Evolutionary conservation across 2,113 vertebrate genomes (phyloP).

Genomic region (Noctilio leporinus): DNA sequence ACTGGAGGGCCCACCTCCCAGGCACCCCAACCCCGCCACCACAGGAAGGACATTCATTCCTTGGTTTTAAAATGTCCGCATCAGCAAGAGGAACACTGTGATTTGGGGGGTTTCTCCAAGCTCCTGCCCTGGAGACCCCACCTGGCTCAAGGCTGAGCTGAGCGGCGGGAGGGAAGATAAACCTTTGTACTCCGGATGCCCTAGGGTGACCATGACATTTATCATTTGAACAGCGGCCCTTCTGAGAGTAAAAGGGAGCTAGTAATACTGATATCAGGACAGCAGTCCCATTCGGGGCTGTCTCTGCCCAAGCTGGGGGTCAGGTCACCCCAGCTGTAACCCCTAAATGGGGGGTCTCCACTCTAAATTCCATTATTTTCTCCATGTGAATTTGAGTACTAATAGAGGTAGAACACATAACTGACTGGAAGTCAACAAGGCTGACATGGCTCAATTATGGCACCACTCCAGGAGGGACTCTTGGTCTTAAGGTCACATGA

Average conservation of each 20-base stretch:
- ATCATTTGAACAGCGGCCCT: neutral
- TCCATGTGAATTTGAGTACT: neutral
- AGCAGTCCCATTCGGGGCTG: neutral
- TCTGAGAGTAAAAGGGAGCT: neutral
- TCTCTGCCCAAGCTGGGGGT: neutral
- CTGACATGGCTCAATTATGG: neutral
- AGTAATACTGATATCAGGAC: too few species aligned
- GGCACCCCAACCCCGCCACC: neutral
- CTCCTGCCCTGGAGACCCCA: neutral
- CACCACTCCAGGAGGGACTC: rapidly evolving
- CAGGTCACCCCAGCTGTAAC: too few species aligned
- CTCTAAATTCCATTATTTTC: neutral
- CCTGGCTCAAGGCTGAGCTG: neutral
- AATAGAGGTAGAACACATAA: neutral
- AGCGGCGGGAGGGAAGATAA: neutral
- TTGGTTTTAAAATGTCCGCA: too few species aligned
- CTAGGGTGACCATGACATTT: neutral
- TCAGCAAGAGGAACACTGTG: neutral
- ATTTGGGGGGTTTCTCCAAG: neutral
- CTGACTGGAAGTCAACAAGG: neutral
- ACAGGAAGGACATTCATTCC: rapidly evolving
- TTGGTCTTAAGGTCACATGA: neutral
- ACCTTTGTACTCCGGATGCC: neutral
- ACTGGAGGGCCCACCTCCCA: too few species aligned
- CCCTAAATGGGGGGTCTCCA: neutral